phyloP scores from a whole-genome alignment of 2,797 vertebrate genomes.

The Saxicola maurus region DNA sequence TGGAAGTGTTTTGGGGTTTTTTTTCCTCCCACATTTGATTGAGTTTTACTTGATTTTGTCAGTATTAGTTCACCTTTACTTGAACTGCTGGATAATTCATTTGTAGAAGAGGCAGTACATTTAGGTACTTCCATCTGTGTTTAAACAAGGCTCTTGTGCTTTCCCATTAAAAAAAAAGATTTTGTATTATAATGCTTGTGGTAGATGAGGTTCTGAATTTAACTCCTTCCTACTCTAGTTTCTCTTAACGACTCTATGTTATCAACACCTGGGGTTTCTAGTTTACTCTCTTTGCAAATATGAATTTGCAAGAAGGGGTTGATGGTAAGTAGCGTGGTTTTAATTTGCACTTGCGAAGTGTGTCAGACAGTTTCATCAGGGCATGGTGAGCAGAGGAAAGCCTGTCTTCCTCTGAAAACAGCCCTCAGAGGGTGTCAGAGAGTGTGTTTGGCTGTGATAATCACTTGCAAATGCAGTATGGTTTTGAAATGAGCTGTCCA shows the following conservation, averaged over 20 bases:
- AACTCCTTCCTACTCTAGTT: conserved; percentile 57
- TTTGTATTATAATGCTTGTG: conserved; percentile 43
- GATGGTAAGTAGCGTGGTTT: conserved; percentile 55
- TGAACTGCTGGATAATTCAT: conserved; percentile 60
- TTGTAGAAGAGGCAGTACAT: conserved; percentile 52
- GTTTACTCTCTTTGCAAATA: conserved; percentile 62
- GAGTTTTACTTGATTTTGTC: conserved; percentile 42
- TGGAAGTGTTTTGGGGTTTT: neutral
- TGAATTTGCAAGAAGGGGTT: conserved; percentile 53
- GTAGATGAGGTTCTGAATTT: conserved; percentile 56
- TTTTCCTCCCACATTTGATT: neutral
- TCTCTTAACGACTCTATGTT: conserved; percentile 28
- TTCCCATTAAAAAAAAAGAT: conserved; percentile 9
- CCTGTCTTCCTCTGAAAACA: conserved; percentile 48
- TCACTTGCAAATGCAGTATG: conserved; percentile 9
- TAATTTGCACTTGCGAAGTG: conserved; percentile 52
- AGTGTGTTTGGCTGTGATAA: neutral
- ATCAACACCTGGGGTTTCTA: conserved; percentile 63
- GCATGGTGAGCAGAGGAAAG: conserved; percentile 22
- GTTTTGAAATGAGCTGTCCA: conserved; percentile 57
- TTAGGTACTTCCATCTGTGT: conserved; percentile 62
- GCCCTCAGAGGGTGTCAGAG: conserved; percentile 29
- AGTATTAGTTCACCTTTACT: conserved; percentile 49
- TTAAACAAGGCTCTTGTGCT: conserved; percentile 55
- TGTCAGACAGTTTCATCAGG: conserved; percentile 49